Conservation (phyloP, 1,140 invertebrate species). For the Melanaphis sacchari region DNA sequence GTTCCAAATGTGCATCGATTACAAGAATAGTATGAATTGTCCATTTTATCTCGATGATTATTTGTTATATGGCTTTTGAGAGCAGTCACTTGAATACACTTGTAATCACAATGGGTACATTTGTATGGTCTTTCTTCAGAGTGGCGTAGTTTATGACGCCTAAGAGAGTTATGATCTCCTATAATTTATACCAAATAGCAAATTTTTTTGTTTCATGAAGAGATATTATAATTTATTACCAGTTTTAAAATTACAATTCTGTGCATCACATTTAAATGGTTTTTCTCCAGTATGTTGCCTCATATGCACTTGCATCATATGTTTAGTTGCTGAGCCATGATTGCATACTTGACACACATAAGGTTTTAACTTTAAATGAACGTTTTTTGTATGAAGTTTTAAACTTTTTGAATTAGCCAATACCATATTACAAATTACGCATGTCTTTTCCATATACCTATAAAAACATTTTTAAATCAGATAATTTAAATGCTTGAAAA, state of each 20-base stretch:
- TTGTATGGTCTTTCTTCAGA: slow-evolving; percentile 59
- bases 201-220: not conserved
- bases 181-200: not conserved
- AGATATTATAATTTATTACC: slow-evolving; percentile 55
- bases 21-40: slow-evolving; percentile 46
- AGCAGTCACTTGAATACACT: slow-evolving; percentile 72
- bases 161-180: slow-evolving; percentile 79
- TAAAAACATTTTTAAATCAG: slow-evolving; percentile 27
- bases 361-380: slow-evolving; percentile 75
- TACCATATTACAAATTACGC: slow-evolving; percentile 69
- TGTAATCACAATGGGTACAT: slow-evolving; percentile 65
- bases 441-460: slow-evolving; percentile 62
- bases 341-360: slow-evolving; percentile 78
- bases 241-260: slow-evolving; percentile 59
- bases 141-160: slow-evolving; percentile 76
- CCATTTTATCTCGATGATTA: slow-evolving; percentile 64
- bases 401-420: slow-evolving; percentile 69
- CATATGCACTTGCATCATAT: slow-evolving; percentile 75
- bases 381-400: slow-evolving; percentile 70
- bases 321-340: slow-evolving; percentile 71
- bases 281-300: slow-evolving; percentile 74
- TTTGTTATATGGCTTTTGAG: slow-evolving; percentile 71
- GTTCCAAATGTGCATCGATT: slow-evolving; percentile 53
- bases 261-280: slow-evolving; percentile 60
- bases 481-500: not conserved